Percentiles rank a stretch among this genome's conserved stretches.
These are phyloP conservation scores for Drosophila nasuta DNA, from an alignment of 1,140 invertebrate species.

Conservation along the genomic window DNA sequence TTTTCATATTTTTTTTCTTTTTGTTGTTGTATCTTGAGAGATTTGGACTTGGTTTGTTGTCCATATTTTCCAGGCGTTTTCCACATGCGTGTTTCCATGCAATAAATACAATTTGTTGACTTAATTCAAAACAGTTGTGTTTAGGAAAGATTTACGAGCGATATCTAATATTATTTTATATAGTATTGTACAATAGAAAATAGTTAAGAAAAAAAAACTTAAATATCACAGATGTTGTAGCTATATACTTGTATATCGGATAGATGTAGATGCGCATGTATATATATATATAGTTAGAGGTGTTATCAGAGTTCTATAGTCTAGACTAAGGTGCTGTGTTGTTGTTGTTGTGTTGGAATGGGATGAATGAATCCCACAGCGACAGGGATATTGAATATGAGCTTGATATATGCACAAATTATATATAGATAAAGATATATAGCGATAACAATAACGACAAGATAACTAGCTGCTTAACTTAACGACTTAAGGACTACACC, in stretches of 20 bases:
- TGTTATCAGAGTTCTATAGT: constrained; percentile 30
- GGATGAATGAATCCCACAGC: constrained; percentile 12
- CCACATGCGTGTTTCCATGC: constrained; percentile 32
- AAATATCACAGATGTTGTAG: constrained; percentile 78
- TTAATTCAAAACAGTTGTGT: constrained; percentile 1
- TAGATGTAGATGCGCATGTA: constrained; percentile 26
- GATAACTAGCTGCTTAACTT: constrained; percentile 63
- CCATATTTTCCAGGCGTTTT: constrained; percentile 27
- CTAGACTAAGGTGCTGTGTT: neutral
- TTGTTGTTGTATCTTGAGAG: constrained; percentile 21
- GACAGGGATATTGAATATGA: constrained; percentile 54
- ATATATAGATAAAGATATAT: neutral
- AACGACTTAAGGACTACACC: constrained; percentile 51
- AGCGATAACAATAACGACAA: constrained; percentile 8
- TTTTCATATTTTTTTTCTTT: constrained; percentile 22
- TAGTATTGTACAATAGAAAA: constrained; percentile 66
- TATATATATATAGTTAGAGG: constrained; percentile 30
- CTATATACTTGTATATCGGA: constrained; percentile 34
- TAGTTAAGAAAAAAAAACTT: constrained; percentile 80
- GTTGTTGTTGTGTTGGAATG: constrained; percentile 16
- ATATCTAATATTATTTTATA: constrained; percentile 43
- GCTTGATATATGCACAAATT: constrained; percentile 62
- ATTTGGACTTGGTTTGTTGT: constrained; percentile 28
- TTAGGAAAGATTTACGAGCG: constrained; percentile 32
- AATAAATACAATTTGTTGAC: constrained; percentile 65